Percentiles rank a stretch among this genome's conserved stretches.
Evolutionary conservation across 2,888 invertebrate species (phyloP).

Genomic region (Thumatha senex): DNA sequence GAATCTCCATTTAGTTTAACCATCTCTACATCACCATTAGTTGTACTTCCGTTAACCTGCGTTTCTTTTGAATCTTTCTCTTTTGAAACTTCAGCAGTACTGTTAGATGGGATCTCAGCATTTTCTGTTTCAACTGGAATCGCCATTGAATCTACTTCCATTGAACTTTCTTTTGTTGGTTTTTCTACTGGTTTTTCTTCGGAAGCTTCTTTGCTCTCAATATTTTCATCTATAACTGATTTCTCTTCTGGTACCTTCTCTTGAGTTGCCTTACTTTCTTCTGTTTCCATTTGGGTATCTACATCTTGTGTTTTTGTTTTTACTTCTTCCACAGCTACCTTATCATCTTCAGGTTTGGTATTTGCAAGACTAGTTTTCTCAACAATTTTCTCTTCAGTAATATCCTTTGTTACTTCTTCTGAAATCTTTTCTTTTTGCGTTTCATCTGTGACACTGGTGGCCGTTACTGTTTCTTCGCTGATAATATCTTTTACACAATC

Average conservation of each 20-base stretch:
- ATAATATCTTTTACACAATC: not conserved
- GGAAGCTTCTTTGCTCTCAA: constrained; percentile 11
- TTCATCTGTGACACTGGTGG: not conserved
- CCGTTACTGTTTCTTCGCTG: not conserved
- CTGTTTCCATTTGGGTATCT: constrained; percentile 28
- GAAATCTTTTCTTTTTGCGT: not conserved
- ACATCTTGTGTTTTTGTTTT: constrained; percentile 16
- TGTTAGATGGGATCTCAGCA: constrained; percentile 25
- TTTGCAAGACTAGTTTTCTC: not conserved
- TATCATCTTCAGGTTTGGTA: not conserved
- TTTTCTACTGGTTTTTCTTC: constrained; percentile 16
- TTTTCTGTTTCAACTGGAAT: constrained; percentile 19
- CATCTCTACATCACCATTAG: constrained; percentile 55
- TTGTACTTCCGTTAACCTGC: constrained; percentile 66
- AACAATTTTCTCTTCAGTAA: not conserved
- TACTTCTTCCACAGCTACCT: constrained; percentile 9
- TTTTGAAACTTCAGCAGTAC: constrained; percentile 31
- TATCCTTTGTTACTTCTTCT: not conserved
- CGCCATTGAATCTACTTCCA: constrained; percentile 5
- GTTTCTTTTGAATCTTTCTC: constrained; percentile 49
- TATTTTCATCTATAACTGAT: constrained; percentile 19
- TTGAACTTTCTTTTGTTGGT: constrained; percentile 14
- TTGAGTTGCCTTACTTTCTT: constrained; percentile 33
- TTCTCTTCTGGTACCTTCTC: constrained; percentile 26
- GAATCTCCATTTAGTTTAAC: constrained; percentile 62